A percentile compares a stretch with the other conserved stretches of the same genome.
Conservation (phyloP, 2,888 invertebrate genomes). For the Lomographa bimaculata region DNA sequence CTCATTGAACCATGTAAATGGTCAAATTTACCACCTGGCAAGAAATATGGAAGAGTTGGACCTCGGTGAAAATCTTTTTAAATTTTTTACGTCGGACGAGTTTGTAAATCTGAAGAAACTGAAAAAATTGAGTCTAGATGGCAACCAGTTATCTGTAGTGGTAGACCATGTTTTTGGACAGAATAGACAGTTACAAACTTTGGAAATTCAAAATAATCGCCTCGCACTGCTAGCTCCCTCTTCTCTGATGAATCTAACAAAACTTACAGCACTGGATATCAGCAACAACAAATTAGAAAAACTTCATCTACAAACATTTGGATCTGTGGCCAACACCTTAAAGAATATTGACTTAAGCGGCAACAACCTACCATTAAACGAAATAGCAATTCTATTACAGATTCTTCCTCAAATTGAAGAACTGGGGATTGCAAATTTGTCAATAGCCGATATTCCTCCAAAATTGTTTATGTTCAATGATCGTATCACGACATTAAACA, state of each 20-base stretch:
- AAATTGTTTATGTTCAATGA: conserved; percentile 84
- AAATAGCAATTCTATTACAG: conserved; percentile 83
- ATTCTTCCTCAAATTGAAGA: conserved; percentile 82
- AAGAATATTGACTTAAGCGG: conserved; percentile 88
- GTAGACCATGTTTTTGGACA: conserved; percentile 87
- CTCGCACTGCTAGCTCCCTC: conserved; percentile 89
- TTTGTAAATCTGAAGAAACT: conserved; percentile 87
- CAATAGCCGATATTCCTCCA: conserved; percentile 79
- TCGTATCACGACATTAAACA: conserved; percentile 86
- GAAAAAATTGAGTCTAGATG: conserved; percentile 86
- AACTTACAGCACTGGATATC: conserved; percentile 87
- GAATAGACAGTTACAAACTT: conserved; percentile 77
- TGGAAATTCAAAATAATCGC: conserved; percentile 88
- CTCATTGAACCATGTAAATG: conserved; percentile 88
- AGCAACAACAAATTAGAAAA: conserved; percentile 89
- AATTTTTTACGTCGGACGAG: conserved; percentile 89
- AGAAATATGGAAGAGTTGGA: conserved; percentile 89
- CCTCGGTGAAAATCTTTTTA: conserved; percentile 90
- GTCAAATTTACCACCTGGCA: conserved; percentile 90
- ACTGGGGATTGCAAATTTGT: conserved; percentile 84
- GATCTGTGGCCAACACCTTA: conserved; percentile 84
- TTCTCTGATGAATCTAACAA: conserved; percentile 88
- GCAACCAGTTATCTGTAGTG: conserved; percentile 90
- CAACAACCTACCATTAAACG: conserved; percentile 83
- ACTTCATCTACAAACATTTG: conserved; percentile 85